phyloP scores from a whole-genome alignment of 1,140 invertebrate species.

The Cherax destructor region DNA sequence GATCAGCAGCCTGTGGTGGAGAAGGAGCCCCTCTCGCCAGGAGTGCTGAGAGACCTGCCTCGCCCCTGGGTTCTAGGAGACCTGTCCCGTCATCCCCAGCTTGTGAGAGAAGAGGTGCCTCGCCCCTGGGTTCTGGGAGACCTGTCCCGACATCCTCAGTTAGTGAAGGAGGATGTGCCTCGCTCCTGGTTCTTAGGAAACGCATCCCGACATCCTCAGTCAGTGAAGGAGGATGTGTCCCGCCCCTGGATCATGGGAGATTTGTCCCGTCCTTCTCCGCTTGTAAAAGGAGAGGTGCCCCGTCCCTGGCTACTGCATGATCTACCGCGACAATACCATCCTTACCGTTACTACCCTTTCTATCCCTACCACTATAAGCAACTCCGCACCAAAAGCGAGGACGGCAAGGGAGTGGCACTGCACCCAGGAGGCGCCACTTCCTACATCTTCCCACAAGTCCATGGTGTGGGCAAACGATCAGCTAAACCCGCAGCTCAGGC shows the following conservation, averaged over 20 bases:
- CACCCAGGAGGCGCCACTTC: constrained; percentile 61
- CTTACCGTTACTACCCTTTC: constrained; percentile 19
- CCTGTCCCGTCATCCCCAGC: background rate
- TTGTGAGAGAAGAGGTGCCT: background rate
- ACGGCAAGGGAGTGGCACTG: constrained; percentile 47
- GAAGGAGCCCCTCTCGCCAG: background rate
- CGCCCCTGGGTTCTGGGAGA: background rate
- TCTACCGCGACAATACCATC: constrained; percentile 5
- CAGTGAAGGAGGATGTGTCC: background rate
- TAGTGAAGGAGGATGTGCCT: background rate
- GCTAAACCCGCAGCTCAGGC: background rate
- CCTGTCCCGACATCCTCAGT: background rate
- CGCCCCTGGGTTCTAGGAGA: constrained; percentile 30
- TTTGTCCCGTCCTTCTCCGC: background rate
- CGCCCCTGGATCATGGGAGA: constrained; percentile 27
- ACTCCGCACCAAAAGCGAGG: background rate
- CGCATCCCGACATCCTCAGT: background rate
- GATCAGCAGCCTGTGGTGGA: background rate
- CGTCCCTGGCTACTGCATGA: constrained; percentile 21
- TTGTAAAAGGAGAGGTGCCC: background rate
- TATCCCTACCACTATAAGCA: constrained; percentile 11
- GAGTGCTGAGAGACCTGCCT: constrained; percentile 21
- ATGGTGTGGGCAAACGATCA: constrained; percentile 49
- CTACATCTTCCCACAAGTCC: constrained; percentile 53
- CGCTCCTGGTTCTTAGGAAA: background rate